Evolutionary conservation across 2,797 vertebrate genomes (phyloP), one percentile per base, ranked within the genome.

Genomic region (Rallus crepitans): DNA sequence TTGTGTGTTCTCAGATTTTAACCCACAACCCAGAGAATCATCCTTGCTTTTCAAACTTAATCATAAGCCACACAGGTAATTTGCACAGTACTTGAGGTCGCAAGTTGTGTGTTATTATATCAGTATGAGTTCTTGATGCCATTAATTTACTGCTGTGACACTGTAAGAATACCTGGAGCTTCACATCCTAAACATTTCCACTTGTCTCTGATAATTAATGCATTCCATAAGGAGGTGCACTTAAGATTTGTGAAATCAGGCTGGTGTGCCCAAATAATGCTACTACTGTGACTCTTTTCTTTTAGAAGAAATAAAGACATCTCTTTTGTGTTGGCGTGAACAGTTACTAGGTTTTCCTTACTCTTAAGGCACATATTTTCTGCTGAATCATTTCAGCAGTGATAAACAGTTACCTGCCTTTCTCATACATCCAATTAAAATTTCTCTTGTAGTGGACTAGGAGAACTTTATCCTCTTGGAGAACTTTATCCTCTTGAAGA

Each of bases 121-220:
- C 80, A 71, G 42, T 94, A 25, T 96, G 88, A 94, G 35, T 83
- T 96, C 60, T 92, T 88, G 40, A 94, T 82, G 73, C 20, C 53
- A 92, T 92, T 97, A 90, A 95, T 97, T 97, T 97, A 96, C 75
- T 96, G 65, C 76, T 97, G 88, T 90, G 87, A 86, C 47, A 70
- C 20, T 40, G 55, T 78, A 86, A 92, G 77, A 82, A 82, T 75
- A 64, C 37, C 68, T 83, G 75, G 73, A 86, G 57, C 3, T 95
- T 96, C 75, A 79, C 42, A 92, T 84, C 33, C 28, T 24, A 96
- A 97, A 93, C 39, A 56, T 79, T 96, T 87, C 33, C 76, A 73
- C 45, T 91, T 84, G 27, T 87, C 50, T 87, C 68, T 76, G 35
- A 42, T 82, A 96, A 93, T 93, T 95, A 96, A 88, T 84, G 30